Evolutionary conservation across 1,140 invertebrate species (phyloP), one percentile per base, ranked within the genome.

Genomic region (Drosophila asahinai): DNA sequence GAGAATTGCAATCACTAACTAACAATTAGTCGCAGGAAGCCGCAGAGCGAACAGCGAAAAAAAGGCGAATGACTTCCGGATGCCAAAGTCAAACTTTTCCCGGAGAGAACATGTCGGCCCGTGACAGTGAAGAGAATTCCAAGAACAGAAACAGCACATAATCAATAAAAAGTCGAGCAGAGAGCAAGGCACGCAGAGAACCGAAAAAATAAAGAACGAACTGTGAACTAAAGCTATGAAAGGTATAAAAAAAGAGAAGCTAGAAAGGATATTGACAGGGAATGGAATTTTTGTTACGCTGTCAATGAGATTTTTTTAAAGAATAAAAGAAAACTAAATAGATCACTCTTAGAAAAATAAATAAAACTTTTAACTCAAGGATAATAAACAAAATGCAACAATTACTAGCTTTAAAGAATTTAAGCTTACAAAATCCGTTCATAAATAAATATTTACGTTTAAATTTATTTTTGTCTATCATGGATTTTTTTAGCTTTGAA

Each of bases 151-250:
- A 51, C 66, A 74, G 54, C 70, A 75, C 73, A 90, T 76, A 87
- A 87, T 87, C 84, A 87, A 87, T 87, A 87, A 90, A 84, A 87
- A 54, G 70, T 67, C 79, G 59, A 72, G 25, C 48, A 36, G 49
- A 62, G 57, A 57, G 42, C 38, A 14, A 59, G 87, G 67, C 77
- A 84, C 77, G 58, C 81, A 90, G 68, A 55, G 52, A 48, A 64
- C 22, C 54, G 43, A 58, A 49, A 63, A 47, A 64, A 72, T 12
- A 60, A 45, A 74, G 47, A 38, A 51, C 17, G 19, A 60, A 67
- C 36, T 36, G 58, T 38, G 38, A 67, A 70, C 25, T 47, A 36
- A 40, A 66, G 9, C 67, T 45, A 67, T 54, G 15, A 62, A 33
- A 42, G 48, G 45, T 38, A 8, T 38, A 8, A 43, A 40, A 54